Evolutionary conservation across 1,140 invertebrate species (phyloP).

Genomic region (Stratiolaelaps scimitus): DNA sequence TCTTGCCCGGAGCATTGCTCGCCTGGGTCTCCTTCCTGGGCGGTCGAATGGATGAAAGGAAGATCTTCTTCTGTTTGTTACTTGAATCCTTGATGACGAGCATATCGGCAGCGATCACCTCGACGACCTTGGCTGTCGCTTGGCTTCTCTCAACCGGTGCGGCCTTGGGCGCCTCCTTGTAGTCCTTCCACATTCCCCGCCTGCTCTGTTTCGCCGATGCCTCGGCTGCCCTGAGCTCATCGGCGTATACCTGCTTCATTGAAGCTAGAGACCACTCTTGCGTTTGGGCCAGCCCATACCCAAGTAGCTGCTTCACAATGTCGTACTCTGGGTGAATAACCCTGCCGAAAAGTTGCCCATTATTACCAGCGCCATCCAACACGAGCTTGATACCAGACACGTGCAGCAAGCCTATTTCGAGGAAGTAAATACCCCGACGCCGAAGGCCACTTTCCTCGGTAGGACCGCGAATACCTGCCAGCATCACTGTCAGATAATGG

Average conservation of each 20-base stretch:
- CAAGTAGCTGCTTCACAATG: not conserved
- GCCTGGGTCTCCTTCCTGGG: slow-evolving; percentile 52
- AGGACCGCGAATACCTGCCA: slow-evolving; percentile 18
- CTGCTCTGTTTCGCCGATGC: slow-evolving; percentile 66
- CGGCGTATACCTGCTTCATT: not conserved
- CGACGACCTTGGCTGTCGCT: slow-evolving; percentile 59
- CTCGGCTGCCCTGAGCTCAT: not conserved
- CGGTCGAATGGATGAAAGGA: slow-evolving; percentile 84
- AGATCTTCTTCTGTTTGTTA: slow-evolving; percentile 65
- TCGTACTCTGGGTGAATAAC: slow-evolving; percentile 10
- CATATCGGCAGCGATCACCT: slow-evolving; percentile 87
- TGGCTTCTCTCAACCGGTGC: slow-evolving; percentile 35
- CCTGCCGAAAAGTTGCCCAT: slow-evolving; percentile 7
- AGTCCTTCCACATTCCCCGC: slow-evolving; percentile 77
- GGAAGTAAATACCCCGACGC: slow-evolving; percentile 1
- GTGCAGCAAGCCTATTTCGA: slow-evolving; percentile 8
- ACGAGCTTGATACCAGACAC: not conserved
- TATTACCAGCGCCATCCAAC: slow-evolving; percentile 3
- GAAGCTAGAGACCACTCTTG: slow-evolving; percentile 5
- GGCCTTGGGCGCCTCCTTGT: slow-evolving; percentile 38
- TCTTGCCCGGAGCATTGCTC: not conserved
- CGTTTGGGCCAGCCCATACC: not conserved
- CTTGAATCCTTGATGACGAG: slow-evolving; percentile 56
- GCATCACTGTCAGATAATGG: slow-evolving; percentile 20
- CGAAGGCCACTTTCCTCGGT: not conserved